Percentiles rank a stretch among this genome's conserved stretches.
These are phyloP conservation scores for Oligia strigilis DNA, from an alignment of 2,888 invertebrate species.

Conservation along the genomic window DNA sequence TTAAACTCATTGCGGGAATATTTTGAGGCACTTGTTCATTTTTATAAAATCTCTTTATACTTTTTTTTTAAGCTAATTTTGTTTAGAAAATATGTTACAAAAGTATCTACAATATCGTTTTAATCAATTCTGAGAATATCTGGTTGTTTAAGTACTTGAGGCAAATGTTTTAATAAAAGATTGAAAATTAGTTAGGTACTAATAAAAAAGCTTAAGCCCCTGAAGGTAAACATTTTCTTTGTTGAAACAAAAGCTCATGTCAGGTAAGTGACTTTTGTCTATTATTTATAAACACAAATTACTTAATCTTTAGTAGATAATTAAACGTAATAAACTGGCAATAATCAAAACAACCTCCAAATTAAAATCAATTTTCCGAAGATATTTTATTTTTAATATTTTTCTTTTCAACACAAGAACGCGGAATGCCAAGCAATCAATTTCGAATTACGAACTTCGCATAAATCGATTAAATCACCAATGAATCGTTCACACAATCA, in stretches of 20 bases:
- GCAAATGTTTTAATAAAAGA: background rate
- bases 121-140: background rate
- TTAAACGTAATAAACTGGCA: background rate
- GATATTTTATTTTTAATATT: background rate
- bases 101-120: background rate
- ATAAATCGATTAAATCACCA: constrained; percentile 40
- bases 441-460: constrained; percentile 19
- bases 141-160: background rate
- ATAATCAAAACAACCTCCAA: background rate
- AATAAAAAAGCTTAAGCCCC: background rate
- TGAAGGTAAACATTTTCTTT: background rate
- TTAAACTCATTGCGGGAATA: background rate
- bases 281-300: background rate
- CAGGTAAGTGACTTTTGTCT: background rate
- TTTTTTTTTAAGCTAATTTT: background rate
- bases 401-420: constrained; percentile 16
- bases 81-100: background rate
- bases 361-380: background rate
- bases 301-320: background rate
- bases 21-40: constrained; percentile 8
- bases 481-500: constrained; percentile 46
- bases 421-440: constrained; percentile 24
- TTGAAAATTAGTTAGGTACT: background rate
- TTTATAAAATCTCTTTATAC: background rate
- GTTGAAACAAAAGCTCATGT: background rate